Conservation (phyloP, 2,888 invertebrate genomes). For the Phyllotreta cruciferae region DNA sequence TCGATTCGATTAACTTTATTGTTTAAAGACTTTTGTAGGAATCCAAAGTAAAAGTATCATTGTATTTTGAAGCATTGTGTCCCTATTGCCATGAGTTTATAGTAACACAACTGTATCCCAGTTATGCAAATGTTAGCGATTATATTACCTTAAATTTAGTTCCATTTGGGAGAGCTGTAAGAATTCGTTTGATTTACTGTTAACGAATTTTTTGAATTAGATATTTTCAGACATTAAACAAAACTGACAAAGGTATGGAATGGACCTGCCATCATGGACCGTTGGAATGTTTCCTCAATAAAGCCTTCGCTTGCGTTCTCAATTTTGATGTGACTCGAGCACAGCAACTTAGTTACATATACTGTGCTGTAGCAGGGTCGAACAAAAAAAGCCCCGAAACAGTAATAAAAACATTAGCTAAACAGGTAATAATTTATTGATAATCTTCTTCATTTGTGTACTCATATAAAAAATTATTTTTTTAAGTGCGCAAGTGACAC, state of each 20-base stretch:
- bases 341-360: slow-evolving; percentile 30
- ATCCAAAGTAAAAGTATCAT: slow-evolving; percentile 27
- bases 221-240: slow-evolving; percentile 20
- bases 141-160: slow-evolving; percentile 30
- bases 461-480: slow-evolving; percentile 1
- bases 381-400: slow-evolving; percentile 21
- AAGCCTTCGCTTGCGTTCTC: slow-evolving; percentile 61
- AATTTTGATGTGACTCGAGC: slow-evolving; percentile 23
- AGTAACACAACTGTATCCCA: slow-evolving; percentile 33
- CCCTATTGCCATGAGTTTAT: slow-evolving; percentile 33
- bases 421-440: slow-evolving; percentile 30
- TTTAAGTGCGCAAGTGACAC: slow-evolving; percentile 35
- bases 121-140: slow-evolving; percentile 32
- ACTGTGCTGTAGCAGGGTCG: slow-evolving; percentile 30
- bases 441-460: too few species aligned
- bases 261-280: slow-evolving; percentile 63
- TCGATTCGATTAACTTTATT: neutral
- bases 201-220: neutral
- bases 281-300: slow-evolving; percentile 63
- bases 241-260: slow-evolving; percentile 16
- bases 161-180: slow-evolving; percentile 33
- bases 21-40: neutral
- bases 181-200: slow-evolving; percentile 4
- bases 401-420: slow-evolving; percentile 6
- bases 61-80: slow-evolving; percentile 37